phyloP scores from a whole-genome alignment of 1,140 invertebrate genomes.

The Araneus ventricosus region DNA sequence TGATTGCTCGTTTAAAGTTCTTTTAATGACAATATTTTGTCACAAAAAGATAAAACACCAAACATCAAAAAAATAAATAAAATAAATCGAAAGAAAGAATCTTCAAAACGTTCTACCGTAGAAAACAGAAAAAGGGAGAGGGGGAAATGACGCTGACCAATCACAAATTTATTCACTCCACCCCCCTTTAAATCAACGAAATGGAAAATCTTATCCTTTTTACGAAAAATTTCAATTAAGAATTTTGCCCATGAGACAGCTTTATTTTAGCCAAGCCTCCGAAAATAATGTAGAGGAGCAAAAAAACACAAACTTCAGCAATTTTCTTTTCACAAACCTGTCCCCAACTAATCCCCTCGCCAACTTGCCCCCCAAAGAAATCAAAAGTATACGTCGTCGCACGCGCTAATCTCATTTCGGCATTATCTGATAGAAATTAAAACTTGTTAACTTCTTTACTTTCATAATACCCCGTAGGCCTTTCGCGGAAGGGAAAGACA shows the following conservation, averaged over 20 bases:
- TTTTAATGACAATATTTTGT: no score
- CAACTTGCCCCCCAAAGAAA: background rate
- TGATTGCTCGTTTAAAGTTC: no score
- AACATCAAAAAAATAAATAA: background rate
- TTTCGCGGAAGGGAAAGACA: background rate
- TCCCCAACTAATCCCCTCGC: background rate
- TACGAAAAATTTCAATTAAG: conserved; percentile 52
- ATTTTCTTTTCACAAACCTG: conserved; percentile 43
- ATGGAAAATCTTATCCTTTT: conserved; percentile 24
- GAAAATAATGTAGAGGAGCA: background rate
- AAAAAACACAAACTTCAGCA: conserved; percentile 50
- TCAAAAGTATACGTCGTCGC: background rate
- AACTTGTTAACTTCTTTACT: conserved; percentile 69
- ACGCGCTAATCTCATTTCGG: conserved; percentile 24
- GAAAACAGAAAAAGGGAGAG: background rate
- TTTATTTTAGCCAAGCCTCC: background rate
- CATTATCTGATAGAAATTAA: conserved; percentile 73
- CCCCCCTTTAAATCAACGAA: conserved; percentile 3
- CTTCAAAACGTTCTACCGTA: background rate
- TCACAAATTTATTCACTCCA: conserved; percentile 24
- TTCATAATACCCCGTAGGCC: conserved; percentile 59
- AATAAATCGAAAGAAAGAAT: background rate
- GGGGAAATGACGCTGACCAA: conserved; percentile 15
- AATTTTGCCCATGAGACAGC: background rate
- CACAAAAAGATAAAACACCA: background rate